Evolutionary conservation across 2,797 vertebrate species (phyloP), one percentile per base, ranked within the genome.

Genomic region (Clarias laeviceps): DNA sequence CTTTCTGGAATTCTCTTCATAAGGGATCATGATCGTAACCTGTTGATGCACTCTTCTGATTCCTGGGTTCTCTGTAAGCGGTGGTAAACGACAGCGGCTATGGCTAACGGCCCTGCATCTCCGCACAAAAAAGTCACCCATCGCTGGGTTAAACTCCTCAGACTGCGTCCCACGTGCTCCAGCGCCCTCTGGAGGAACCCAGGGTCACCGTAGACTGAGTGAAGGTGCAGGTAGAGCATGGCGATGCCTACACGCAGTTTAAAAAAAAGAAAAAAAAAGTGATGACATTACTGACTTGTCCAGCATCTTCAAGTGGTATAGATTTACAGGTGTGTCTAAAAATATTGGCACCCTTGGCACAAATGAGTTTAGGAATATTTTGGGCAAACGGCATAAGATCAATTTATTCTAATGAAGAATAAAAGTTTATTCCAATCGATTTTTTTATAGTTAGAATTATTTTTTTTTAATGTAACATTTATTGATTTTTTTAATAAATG

Each of bases 51-150:
- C 68, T 98, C 97, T 0, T 98, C 97, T 0, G 96, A 91, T 90
- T 98, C 97, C 57, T 96, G 97, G 34, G 90, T 84, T 82, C 92
- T 95, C 90, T 96, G 96, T 88, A 98, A 93, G 85, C 94, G 97
- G 88, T 96, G 90, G 90, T 96, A 96, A 22, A 98, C 86, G 0
- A 96, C 97, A 0, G 97, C 96, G 1, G 97, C 97, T 45, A 97
- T 92, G 0, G 98, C 97, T 89, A 98, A 93, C 0, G 98, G 97
- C 2, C 98, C 98, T 0, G 96, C 93, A 0, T 97, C 98, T 0
- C 98, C 98, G 0, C 98, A 99, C 22, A 99, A 93, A 91, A 99
- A 99, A 40, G 97, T 99, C 91, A 98, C 95, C 64, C 94, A 94
- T 78, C 94, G 96, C 2, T 92, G 95, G 15, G 95, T 97, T 92